Evolutionary conservation across 2,888 invertebrate species (phyloP).

Genomic region (Cyclophora punctaria): DNA sequence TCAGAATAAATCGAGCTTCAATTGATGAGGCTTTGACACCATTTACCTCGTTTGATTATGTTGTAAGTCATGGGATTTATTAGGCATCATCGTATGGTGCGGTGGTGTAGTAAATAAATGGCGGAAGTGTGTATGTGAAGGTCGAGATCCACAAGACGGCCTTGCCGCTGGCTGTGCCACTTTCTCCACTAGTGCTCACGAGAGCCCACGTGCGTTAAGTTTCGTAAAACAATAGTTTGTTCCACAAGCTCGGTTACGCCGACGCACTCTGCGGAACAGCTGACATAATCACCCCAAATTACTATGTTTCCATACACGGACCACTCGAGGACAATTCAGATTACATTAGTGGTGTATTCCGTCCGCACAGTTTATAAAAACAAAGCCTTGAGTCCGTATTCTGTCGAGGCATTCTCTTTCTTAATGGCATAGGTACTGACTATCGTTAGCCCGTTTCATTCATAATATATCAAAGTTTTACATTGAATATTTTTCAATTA

Average conservation of each 20-base stretch:
- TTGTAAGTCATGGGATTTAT: no score
- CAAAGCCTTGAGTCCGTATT: conserved; percentile 56
- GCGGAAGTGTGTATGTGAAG: conserved; percentile 59
- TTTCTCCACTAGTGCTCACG: conserved; percentile 53
- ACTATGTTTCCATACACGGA: conserved; percentile 44
- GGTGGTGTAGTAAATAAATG: conserved; percentile 30
- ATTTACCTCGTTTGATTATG: no score
- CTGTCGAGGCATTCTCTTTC: conserved; percentile 53
- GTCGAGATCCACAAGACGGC: conserved; percentile 59
- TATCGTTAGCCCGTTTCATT: background rate
- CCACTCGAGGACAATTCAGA: conserved; percentile 51
- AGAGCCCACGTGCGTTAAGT: conserved; percentile 59
- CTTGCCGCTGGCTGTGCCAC: conserved; percentile 69
- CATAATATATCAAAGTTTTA: conserved; percentile 19
- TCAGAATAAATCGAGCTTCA: background rate
- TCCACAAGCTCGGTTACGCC: conserved; percentile 45
- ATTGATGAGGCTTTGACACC: no score
- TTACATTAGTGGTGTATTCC: conserved; percentile 46
- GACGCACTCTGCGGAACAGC: conserved; percentile 52
- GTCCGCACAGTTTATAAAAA: conserved; percentile 37
- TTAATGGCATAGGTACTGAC: conserved; percentile 21
- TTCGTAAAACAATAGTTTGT: conserved; percentile 49
- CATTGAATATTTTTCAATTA: no score
- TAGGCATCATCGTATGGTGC: conserved; percentile 2
- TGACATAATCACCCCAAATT: conserved; percentile 64